Conservation (phyloP, 2,797 vertebrate species). For the Phalanger gymnotis region DNA sequence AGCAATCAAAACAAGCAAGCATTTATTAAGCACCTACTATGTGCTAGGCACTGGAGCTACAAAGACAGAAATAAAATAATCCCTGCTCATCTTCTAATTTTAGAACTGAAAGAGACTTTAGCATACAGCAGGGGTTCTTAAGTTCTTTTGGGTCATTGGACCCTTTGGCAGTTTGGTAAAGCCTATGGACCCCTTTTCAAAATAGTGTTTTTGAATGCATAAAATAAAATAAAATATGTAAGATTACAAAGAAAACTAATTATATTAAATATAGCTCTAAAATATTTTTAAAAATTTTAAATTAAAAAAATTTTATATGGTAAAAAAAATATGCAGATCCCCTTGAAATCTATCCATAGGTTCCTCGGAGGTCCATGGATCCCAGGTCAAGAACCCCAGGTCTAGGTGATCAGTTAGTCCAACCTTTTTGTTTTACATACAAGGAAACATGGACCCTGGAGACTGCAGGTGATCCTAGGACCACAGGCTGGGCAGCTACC, state of each 20-base stretch:
- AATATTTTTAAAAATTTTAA: not conserved
- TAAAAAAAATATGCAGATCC: not conserved
- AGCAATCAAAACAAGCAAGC: not conserved
- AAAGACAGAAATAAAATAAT: not conserved
- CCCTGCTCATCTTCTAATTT: not conserved
- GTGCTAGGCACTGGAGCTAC: not conserved
- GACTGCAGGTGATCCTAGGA: not conserved
- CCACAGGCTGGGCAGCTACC: accelerated
- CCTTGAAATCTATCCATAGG: not conserved
- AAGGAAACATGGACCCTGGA: not conserved
- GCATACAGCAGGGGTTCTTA: not conserved
- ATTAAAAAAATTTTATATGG: no score
- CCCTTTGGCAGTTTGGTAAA: not conserved
- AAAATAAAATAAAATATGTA: not conserved
- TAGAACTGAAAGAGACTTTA: not conserved
- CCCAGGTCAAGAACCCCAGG: not conserved
- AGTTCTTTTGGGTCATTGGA: not conserved
- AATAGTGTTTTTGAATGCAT: not conserved
- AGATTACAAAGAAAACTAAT: not conserved
- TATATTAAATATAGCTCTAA: not conserved
- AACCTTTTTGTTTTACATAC: not conserved
- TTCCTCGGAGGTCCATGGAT: not conserved
- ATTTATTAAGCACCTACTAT: not conserved
- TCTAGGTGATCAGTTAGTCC: not conserved
- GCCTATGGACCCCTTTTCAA: not conserved